Conservation (phyloP, 2,797 vertebrate species). For the Aplochiton taeniatus region DNA sequence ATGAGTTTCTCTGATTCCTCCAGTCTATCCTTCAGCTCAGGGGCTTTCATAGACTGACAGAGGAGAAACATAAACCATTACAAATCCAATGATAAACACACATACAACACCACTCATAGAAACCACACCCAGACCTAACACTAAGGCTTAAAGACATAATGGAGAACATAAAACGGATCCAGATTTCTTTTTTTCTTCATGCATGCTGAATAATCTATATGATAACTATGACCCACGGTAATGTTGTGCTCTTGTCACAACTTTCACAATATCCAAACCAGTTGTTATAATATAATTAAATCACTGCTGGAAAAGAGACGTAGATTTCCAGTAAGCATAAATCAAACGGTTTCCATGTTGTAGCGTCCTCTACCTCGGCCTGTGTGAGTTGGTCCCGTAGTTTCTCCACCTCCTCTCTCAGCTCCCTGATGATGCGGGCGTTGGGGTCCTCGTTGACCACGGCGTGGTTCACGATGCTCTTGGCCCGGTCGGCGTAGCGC, state of each 20-base stretch:
- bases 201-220: no score
- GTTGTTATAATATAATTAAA: no score
- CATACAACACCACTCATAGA: neutral
- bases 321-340: no score
- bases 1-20: slow-evolving; percentile 90
- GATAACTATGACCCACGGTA: no score
- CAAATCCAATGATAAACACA: neutral
- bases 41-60: slow-evolving; percentile 68
- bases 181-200: neutral
- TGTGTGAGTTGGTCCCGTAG: slow-evolving; percentile 81
- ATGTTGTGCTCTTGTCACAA: no score
- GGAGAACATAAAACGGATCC: neutral
- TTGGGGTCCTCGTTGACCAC: slow-evolving; percentile 92
- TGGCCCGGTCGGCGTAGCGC: slow-evolving; percentile 85
- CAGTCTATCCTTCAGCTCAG: slow-evolving; percentile 79
- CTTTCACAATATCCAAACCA: no score
- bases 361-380: slow-evolving; percentile 61
- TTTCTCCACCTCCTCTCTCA: slow-evolving; percentile 89
- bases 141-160: neutral
- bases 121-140: neutral
- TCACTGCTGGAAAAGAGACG: neutral
- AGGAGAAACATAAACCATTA: neutral
- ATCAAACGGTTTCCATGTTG: no score
- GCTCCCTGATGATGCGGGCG: slow-evolving; percentile 87
- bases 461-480: slow-evolving; percentile 88